A percentile compares a stretch with the other conserved stretches of the same genome.
These are phyloP conservation scores for Pagetopsis macropterus DNA, from an alignment of 2,797 vertebrate genomes.

Conservation along the genomic window DNA sequence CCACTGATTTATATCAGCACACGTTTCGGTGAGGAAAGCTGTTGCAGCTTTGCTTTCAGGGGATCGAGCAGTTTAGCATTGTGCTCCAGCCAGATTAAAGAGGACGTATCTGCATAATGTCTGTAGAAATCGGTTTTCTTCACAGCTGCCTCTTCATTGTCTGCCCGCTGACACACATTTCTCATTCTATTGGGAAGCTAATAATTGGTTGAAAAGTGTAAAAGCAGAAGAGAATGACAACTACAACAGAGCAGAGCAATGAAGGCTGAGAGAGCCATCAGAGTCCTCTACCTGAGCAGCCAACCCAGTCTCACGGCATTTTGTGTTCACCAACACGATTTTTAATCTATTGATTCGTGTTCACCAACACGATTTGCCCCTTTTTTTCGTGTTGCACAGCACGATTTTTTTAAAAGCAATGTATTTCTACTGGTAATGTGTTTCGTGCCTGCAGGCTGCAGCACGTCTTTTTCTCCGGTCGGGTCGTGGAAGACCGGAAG, in stretches of 20 bases:
- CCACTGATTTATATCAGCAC: conserved; percentile 18
- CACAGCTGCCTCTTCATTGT: conserved; percentile 68
- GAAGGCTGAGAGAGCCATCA: conserved; percentile 50
- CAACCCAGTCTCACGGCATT: too few species aligned
- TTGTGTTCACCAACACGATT: too few species aligned
- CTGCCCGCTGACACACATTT: conserved; percentile 56
- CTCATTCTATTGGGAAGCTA: conserved; percentile 55
- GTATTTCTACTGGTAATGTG: too few species aligned
- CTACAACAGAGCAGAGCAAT: conserved; percentile 46
- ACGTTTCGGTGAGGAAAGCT: background rate
- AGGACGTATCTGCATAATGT: conserved; percentile 47
- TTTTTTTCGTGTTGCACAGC: too few species aligned
- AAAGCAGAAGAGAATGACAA: conserved; percentile 61
- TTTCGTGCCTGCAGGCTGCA: too few species aligned
- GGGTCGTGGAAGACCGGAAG: too few species aligned
- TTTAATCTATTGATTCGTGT: too few species aligned
- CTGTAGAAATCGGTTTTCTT: conserved; percentile 57
- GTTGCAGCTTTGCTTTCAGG: conserved; percentile 42
- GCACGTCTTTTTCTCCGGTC: too few species aligned
- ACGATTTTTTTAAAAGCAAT: too few species aligned
- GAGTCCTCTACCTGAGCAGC: conserved; percentile 62
- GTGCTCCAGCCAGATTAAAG: conserved; percentile 53
- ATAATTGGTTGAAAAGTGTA: conserved; percentile 53
- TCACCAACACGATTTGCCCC: too few species aligned
- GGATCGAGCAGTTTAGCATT: conserved; percentile 45